Evolutionary conservation across 2,113 vertebrate species (phyloP), one percentile per base, ranked within the genome.

Genomic region (Benitochromis conjunctus): DNA sequence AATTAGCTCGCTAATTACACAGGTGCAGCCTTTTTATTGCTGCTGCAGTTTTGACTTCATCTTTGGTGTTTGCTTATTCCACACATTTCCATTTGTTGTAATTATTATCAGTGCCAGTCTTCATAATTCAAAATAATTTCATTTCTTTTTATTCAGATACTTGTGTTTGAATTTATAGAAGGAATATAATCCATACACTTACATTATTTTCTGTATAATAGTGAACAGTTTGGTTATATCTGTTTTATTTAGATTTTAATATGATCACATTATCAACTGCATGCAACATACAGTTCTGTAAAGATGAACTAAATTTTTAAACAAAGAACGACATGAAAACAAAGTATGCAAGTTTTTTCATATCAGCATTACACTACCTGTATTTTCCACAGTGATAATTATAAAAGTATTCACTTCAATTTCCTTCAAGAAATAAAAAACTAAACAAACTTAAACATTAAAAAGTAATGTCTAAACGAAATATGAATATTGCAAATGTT

Each of bases 1-100:
- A 79, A 83, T 90, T 79, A 86, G 74, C 31, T 36, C 0, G 12
- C 38, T 90, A 90, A 88, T 89, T 76, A 83, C 48, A 55, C 84
- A 90, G 86, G 86, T 90, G 82, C 43, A 74, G 2, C 56, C 76
- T 8, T 26, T 8, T 24, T 11, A 21, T 18, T 78, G 80, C 69
- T 51, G 62, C 56, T 41, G 62, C 69, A 74, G 43, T 51, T 74
- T 46, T 74, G 51, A 19, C 43, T 74, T 29, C 43, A n/a, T 46
- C 26, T 18, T 38, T 43, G 9, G 34, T 43, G 21, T 64, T 43
- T 26, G 69, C 3, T n/a, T 36, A 29, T 83, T 57, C 56, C 31
- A 46, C 51, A n/a, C 9, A 1, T 13, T 43, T 60, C n/a, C 31
- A 9, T 31, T 21, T 16, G 3, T 31, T 10, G 53, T 18, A 10